A percentile compares a stretch with the other conserved stretches of the same genome.
Conservation (phyloP, 1,140 invertebrate genomes). For the Pteromalus puparum region DNA sequence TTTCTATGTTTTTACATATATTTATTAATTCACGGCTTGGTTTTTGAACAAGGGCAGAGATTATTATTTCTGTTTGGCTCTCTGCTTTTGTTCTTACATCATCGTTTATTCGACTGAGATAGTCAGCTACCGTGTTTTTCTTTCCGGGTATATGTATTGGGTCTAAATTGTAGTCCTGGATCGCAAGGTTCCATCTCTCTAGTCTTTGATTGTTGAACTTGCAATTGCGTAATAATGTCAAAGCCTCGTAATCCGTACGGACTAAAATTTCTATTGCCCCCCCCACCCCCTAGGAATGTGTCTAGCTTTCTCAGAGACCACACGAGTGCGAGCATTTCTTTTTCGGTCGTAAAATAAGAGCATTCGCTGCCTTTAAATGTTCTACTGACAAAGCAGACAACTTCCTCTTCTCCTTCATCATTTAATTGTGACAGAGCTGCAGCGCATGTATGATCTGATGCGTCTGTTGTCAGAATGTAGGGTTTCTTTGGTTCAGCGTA, state of each 20-base stretch:
- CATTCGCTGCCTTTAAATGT: no score
- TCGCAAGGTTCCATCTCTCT: neutral
- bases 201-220: no score
- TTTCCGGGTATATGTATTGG: slow-evolving; percentile 36
- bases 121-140: slow-evolving; percentile 38
- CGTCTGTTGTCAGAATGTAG: slow-evolving; percentile 41
- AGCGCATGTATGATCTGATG: slow-evolving; percentile 13
- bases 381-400: no score
- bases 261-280: slow-evolving; percentile 58
- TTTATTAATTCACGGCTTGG: no score
- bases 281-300: slow-evolving; percentile 56
- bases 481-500: slow-evolving; percentile 29
- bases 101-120: neutral
- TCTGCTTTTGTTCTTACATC: no score
- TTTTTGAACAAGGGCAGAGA: no score
- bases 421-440: slow-evolving; percentile 32
- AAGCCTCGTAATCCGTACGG: slow-evolving; percentile 57
- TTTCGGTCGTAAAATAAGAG: slow-evolving; percentile 57
- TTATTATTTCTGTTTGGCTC: no score
- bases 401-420: no score
- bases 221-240: no score
- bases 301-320: slow-evolving; percentile 68
- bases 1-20: no score
- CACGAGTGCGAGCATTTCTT: slow-evolving; percentile 70
- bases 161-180: slow-evolving; percentile 45